Percentiles rank a stretch among this genome's conserved stretches.
phyloP scores from a whole-genome alignment of 2,797 vertebrate genomes.

The Onychomys torridus region DNA sequence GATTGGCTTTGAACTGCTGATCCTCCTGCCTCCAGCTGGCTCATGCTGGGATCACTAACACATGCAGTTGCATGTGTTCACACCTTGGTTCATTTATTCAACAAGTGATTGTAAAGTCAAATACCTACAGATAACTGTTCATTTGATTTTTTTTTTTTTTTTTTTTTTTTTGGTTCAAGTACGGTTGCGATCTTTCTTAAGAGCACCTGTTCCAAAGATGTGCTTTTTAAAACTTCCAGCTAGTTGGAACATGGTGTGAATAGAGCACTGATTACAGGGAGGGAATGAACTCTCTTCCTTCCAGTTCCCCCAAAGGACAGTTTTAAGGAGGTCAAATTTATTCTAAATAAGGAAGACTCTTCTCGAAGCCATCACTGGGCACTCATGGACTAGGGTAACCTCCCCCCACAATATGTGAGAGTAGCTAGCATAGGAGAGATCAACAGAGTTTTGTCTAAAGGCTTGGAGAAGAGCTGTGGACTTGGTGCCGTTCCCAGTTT shows the following conservation, averaged over 20 bases:
- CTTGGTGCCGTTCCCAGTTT: neutral
- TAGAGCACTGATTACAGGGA: constrained; percentile 25
- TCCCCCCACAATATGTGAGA: neutral
- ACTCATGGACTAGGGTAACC: neutral
- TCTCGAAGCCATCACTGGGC: neutral
- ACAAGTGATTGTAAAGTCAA: neutral
- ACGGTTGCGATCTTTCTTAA: constrained; percentile 40
- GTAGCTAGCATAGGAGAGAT: neutral
- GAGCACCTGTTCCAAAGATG: neutral
- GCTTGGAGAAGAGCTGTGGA: neutral
- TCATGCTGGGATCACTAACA: too few species aligned
- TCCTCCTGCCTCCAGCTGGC: neutral
- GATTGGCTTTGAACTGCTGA: neutral
- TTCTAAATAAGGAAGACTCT: constrained; percentile 25
- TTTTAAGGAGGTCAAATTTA: constrained; percentile 25
- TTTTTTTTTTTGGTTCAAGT: constrained; percentile 51
- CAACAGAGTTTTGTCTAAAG: neutral
- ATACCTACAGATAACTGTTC: constrained; percentile 6
- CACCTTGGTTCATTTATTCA: neutral
- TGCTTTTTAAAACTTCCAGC: constrained; percentile 24
- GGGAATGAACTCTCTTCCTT: neutral
- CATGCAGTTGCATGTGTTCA: neutral
- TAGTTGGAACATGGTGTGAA: neutral
- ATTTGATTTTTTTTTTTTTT: constrained; percentile 43
- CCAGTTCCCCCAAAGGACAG: neutral